phyloP scores from a whole-genome alignment of 1,140 invertebrate species.

The Zeugodacus cucurbitae region DNA sequence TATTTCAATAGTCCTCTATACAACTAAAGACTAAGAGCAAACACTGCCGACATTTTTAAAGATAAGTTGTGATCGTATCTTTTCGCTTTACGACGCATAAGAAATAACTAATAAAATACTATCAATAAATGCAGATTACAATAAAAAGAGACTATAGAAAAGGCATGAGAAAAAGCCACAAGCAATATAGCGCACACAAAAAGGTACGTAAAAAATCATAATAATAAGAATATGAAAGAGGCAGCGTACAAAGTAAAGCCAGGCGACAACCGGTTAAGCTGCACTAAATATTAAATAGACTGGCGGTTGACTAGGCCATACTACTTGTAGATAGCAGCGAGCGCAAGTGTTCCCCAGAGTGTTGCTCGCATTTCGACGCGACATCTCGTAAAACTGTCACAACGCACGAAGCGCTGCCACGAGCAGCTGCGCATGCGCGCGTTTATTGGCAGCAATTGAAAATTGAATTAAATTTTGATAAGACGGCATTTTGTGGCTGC shows the following conservation, averaged over 20 bases:
- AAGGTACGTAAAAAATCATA: not conserved
- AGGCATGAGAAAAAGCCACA: not conserved
- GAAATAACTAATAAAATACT: conserved; percentile 19
- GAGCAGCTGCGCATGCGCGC: not conserved
- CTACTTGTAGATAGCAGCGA: too few relatives aligned
- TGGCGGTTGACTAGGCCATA: not conserved
- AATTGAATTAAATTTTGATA: conserved; percentile 36
- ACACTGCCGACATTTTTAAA: not conserved
- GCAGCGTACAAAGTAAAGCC: not conserved
- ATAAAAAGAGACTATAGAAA: not conserved
- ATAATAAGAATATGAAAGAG: not conserved
- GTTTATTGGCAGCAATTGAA: not conserved
- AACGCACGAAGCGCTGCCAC: not conserved
- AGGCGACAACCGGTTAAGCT: not conserved
- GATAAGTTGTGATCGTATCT: conserved; percentile 30
- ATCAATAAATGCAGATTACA: conserved; percentile 26
- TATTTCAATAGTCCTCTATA: not conserved
- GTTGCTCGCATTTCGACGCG: conserved; percentile 24
- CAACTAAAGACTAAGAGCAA: not conserved
- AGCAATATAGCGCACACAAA: not conserved
- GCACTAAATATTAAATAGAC: conserved; percentile 8
- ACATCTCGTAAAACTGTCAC: conserved; percentile 27
- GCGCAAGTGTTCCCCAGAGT: not conserved
- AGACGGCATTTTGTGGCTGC: conserved; percentile 7
- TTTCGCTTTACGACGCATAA: conserved; percentile 6